Evolutionary conservation across 2,797 vertebrate genomes (phyloP).

Genomic region (Columba guinea): DNA sequence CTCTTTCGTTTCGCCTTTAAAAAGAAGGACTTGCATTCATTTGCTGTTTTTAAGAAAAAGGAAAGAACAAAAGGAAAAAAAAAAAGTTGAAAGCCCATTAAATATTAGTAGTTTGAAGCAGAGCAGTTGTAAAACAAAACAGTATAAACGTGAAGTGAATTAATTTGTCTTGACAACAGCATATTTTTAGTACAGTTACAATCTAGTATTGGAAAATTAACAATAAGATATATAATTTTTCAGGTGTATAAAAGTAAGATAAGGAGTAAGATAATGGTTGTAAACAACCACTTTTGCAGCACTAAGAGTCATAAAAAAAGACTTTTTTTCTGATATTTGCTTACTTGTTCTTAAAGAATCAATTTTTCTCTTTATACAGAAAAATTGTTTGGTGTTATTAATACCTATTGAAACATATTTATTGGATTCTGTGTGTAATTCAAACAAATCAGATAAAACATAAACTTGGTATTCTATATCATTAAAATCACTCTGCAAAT

Average conservation of each 20-base stretch:
- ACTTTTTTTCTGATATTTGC: neutral
- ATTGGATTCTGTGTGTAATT: neutral
- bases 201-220: neutral
- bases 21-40: conserved; percentile 19
- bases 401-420: neutral
- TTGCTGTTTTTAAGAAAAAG: neutral
- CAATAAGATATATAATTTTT: neutral
- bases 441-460: neutral
- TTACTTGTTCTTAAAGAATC: neutral
- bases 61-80: neutral
- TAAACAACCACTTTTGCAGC: neutral
- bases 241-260: neutral
- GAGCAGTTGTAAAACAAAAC: conserved; percentile 16
- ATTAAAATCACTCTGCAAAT: conserved; percentile 32
- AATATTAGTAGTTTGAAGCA: conserved; percentile 33
- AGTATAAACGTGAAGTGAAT: neutral
- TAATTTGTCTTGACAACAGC: neutral
- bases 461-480: neutral
- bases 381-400: neutral
- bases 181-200: neutral
- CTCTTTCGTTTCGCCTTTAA: conserved; percentile 57
- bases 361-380: neutral
- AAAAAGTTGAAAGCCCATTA: conserved; percentile 4
- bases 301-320: neutral
- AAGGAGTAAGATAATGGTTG: neutral